Evolutionary conservation across 2,797 vertebrate genomes (phyloP).

Genomic region (Limosa lapponica): DNA sequence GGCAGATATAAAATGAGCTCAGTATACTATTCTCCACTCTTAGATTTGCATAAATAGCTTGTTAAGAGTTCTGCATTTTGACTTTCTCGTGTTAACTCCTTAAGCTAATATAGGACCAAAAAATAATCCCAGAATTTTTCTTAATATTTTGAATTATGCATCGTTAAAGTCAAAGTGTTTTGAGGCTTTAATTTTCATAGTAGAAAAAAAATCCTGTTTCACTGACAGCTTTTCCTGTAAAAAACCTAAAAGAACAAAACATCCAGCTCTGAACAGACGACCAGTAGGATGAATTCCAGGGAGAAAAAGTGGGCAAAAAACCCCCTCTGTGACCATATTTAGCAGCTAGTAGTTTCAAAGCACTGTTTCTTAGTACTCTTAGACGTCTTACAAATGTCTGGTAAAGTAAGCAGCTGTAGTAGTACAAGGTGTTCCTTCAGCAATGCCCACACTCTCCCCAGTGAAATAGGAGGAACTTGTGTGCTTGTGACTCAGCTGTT

Average conservation of each 20-base stretch:
- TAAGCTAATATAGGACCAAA: neutral
- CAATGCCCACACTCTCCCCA: neutral
- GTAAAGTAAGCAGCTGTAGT: neutral
- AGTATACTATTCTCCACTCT: neutral
- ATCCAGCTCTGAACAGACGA: neutral
- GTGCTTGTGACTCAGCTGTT: neutral
- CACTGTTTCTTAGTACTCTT: neutral
- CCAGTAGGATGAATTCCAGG: neutral
- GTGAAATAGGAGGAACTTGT: neutral
- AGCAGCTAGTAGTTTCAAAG: neutral
- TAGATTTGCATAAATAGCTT: neutral
- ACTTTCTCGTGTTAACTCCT: neutral
- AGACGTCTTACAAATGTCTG: neutral
- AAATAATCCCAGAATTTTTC: neutral
- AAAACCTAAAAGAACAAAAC: neutral
- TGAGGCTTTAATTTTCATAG: neutral
- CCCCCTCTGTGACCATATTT: accelerated
- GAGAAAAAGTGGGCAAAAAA: neutral
- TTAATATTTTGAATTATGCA: neutral
- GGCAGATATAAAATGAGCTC: neutral
- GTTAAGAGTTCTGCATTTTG: neutral
- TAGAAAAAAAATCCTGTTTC: neutral
- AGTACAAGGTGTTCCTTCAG: neutral
- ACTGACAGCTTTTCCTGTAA: neutral
- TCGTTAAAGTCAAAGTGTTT: neutral